Evolutionary conservation across 2,797 vertebrate species (phyloP).

Genomic region (Odontamblyopus lacepedii): DNA sequence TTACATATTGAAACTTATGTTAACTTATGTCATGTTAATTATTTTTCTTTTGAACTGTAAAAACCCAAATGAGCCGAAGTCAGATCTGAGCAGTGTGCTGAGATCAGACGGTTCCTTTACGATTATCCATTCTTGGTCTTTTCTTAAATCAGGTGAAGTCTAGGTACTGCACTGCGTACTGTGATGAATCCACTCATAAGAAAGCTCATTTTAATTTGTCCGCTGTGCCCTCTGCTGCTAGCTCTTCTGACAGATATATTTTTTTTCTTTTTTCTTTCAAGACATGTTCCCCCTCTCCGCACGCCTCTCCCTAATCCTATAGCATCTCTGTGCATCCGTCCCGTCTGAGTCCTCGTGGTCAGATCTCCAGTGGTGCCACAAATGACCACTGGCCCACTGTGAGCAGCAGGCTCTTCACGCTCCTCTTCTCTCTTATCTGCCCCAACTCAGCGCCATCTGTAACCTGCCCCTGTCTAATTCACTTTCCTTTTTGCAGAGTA

Average conservation of each 20-base stretch:
- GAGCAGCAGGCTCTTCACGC: slow-evolving; percentile 46
- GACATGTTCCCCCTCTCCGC: slow-evolving; percentile 35
- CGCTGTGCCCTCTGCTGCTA: neutral
- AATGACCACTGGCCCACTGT: slow-evolving; percentile 53
- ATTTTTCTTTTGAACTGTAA: neutral
- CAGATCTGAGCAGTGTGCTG: neutral
- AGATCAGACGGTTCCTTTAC: neutral
- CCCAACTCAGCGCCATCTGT: slow-evolving; percentile 26
- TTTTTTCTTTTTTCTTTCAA: slow-evolving; percentile 30
- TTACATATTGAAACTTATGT: neutral
- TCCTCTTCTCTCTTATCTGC: slow-evolving; percentile 40
- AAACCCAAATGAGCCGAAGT: neutral
- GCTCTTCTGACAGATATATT: slow-evolving; percentile 25
- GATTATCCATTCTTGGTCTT: slow-evolving; percentile 2
- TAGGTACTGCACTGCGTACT: neutral
- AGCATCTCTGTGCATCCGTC: slow-evolving; percentile 53
- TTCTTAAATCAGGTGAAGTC: slow-evolving; percentile 15
- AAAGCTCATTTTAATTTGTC: slow-evolving; percentile 22
- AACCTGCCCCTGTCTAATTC: slow-evolving; percentile 27
- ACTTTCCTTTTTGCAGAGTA: slow-evolving; percentile 2
- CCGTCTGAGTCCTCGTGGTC: slow-evolving; percentile 46
- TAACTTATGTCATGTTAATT: neutral
- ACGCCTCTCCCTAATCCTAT: slow-evolving; percentile 49
- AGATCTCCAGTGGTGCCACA: slow-evolving; percentile 51
- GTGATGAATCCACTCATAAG: slow-evolving; percentile 4